phyloP scores from a whole-genome alignment of 2,797 vertebrate species.

The Hybognathus amarus region DNA sequence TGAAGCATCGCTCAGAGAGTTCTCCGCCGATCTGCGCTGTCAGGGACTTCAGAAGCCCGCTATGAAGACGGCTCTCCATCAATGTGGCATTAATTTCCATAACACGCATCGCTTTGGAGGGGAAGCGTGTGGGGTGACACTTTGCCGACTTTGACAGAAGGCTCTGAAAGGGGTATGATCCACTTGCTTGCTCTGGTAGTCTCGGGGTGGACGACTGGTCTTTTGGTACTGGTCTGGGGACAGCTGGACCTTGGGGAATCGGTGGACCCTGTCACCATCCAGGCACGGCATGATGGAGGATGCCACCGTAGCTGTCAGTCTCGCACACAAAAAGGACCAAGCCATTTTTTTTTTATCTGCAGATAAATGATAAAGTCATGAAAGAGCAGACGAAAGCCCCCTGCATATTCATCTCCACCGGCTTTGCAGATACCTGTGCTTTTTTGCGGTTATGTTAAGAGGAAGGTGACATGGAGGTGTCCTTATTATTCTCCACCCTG shows the following conservation, averaged over 20 bases:
- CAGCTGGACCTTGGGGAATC: conserved; percentile 39
- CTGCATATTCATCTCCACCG: conserved; percentile 26
- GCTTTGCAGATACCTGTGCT: conserved; percentile 27
- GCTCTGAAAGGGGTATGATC: conserved; percentile 44
- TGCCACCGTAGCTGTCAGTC: conserved; percentile 41
- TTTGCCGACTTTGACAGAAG: conserved; percentile 34
- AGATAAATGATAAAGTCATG: conserved; percentile 42
- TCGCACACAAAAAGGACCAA: conserved; percentile 4
- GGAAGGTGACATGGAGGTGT: conserved; percentile 49
- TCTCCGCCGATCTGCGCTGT: conserved; percentile 17
- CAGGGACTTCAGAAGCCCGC: conserved; percentile 48
- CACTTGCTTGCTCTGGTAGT: conserved; percentile 41
- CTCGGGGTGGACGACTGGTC: conserved; percentile 14
- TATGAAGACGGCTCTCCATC: conserved; percentile 49
- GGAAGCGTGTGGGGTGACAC: conserved; percentile 24
- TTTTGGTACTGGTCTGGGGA: conserved; percentile 44
- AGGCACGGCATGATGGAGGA: conserved; percentile 50
- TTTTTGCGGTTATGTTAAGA: conserved; percentile 27
- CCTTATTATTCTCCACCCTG: conserved; percentile 49
- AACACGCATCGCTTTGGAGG: conserved; percentile 43
- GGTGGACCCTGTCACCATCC: conserved; percentile 40
- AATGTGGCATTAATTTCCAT: conserved; percentile 49
- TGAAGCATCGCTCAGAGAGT: conserved; percentile 36
- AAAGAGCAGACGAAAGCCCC: conserved; percentile 8
- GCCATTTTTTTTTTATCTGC: conserved; percentile 9